phyloP scores from a whole-genome alignment of 1,140 invertebrate species.

The Agraylea sexmaculata region DNA sequence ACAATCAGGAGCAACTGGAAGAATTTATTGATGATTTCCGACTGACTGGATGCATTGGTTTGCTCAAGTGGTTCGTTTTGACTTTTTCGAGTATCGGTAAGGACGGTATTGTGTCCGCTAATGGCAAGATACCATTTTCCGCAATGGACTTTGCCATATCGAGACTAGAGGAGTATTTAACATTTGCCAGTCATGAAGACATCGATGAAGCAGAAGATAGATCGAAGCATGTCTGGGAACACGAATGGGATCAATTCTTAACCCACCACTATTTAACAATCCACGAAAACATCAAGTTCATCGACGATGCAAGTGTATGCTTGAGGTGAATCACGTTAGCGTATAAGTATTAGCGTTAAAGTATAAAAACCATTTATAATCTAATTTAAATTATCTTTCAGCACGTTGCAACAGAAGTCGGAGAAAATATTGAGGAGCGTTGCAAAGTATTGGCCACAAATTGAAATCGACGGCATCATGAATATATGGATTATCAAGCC shows the following conservation, averaged over 20 bases:
- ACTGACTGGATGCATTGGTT: slow-evolving; percentile 71
- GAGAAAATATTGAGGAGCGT: slow-evolving; percentile 34
- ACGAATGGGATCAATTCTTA: slow-evolving; percentile 80
- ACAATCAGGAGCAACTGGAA: slow-evolving; percentile 72
- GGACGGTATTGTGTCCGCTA: slow-evolving; percentile 39
- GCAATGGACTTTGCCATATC: slow-evolving; percentile 69
- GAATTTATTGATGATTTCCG: slow-evolving; percentile 86
- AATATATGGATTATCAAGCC: slow-evolving; percentile 96
- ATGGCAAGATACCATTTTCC: slow-evolving; percentile 57
- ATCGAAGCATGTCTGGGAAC: slow-evolving; percentile 53
- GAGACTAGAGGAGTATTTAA: slow-evolving; percentile 63
- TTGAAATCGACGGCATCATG: slow-evolving; percentile 66
- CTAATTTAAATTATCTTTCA: slow-evolving; percentile 22
- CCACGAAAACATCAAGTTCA: slow-evolving; percentile 47
- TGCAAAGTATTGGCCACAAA: slow-evolving; percentile 63
- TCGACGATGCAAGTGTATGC: slow-evolving; percentile 27
- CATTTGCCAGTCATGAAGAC: slow-evolving; percentile 67
- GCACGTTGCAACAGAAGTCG: slow-evolving; percentile 32
- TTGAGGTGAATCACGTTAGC: slow-evolving; percentile 26
- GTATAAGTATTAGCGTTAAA: too few species aligned
- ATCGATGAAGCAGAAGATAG: slow-evolving; percentile 62
- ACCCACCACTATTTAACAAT: slow-evolving; percentile 59
- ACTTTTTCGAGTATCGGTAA: slow-evolving; percentile 45
- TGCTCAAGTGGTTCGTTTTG: slow-evolving; percentile 63
- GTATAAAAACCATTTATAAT: too few species aligned